Evolutionary conservation across 2,888 invertebrate genomes (phyloP).

Genomic region (Hypomecis punctinalis): DNA sequence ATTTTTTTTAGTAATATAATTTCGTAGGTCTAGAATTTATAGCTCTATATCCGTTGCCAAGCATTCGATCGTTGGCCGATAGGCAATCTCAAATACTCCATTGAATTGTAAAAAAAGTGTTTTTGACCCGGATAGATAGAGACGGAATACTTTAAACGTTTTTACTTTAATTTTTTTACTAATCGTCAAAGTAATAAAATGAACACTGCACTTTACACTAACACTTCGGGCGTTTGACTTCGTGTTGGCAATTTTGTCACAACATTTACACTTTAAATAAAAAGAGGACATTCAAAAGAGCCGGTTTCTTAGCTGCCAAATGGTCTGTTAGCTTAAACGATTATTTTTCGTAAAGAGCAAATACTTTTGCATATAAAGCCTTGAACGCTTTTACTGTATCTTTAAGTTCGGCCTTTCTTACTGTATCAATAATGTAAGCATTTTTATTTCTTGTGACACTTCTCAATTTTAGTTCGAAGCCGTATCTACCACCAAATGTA

Average conservation of each 20-base stretch:
- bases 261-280: constrained; percentile 37
- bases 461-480: constrained; percentile 58
- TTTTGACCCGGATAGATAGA: constrained; percentile 59
- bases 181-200: constrained; percentile 27
- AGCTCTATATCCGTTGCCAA: constrained; percentile 58
- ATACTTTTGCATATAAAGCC: constrained; percentile 20
- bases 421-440: constrained; percentile 41
- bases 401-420: constrained; percentile 39
- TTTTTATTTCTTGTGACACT: constrained; percentile 50
- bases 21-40: constrained; percentile 44
- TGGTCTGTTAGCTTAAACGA: constrained; percentile 62
- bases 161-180: constrained; percentile 26
- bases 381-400: constrained; percentile 22
- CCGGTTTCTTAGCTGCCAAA: constrained; percentile 60
- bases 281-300: constrained; percentile 64
- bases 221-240: constrained; percentile 34
- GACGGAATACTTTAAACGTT: constrained; percentile 43
- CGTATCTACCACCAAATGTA: constrained; percentile 59
- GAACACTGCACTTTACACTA: constrained; percentile 24
- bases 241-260: constrained; percentile 37
- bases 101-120: constrained; percentile 60
- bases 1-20: too few relatives aligned
- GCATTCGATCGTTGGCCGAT: constrained; percentile 61
- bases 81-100: constrained; percentile 68
- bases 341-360: constrained; percentile 26